Evolutionary conservation across 2,797 vertebrate species (phyloP).

Genomic region (Anniella stebbinsi): DNA sequence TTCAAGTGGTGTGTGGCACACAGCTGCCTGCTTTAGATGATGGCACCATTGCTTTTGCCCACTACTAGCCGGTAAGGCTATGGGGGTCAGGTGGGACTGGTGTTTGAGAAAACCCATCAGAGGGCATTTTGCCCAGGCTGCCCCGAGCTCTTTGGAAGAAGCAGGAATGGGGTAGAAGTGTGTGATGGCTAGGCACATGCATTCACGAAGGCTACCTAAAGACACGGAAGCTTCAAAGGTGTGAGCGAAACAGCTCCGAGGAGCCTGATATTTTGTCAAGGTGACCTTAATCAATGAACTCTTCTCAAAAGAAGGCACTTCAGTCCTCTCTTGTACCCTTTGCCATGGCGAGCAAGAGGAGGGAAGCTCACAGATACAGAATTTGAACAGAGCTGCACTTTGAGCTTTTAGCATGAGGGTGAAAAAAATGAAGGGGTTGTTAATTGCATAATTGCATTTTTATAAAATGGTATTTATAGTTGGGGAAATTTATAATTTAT

Average conservation of each 20-base stretch:
- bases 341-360: background rate
- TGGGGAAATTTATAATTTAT: conserved; percentile 69
- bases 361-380: background rate
- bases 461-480: conserved; percentile 63
- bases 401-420: conserved; percentile 58
- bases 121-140: too few species aligned
- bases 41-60: background rate
- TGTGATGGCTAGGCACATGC: background rate
- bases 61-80: background rate
- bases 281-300: conserved; percentile 59
- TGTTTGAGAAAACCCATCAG: background rate
- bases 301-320: conserved; percentile 42
- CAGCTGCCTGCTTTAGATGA: background rate
- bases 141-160: background rate
- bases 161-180: too few species aligned
- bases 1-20: too few species aligned
- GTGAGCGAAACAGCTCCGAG: conserved; percentile 14
- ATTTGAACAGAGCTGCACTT: conserved; percentile 53
- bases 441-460: conserved; percentile 71
- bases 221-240: background rate
- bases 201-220: conserved; percentile 23
- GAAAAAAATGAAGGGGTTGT: conserved; percentile 58
- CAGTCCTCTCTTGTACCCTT: conserved; percentile 25
- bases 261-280: conserved; percentile 52
- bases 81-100: background rate